Conservation (phyloP, 1,140 invertebrate species). For the Oncopodura yosiiana region DNA sequence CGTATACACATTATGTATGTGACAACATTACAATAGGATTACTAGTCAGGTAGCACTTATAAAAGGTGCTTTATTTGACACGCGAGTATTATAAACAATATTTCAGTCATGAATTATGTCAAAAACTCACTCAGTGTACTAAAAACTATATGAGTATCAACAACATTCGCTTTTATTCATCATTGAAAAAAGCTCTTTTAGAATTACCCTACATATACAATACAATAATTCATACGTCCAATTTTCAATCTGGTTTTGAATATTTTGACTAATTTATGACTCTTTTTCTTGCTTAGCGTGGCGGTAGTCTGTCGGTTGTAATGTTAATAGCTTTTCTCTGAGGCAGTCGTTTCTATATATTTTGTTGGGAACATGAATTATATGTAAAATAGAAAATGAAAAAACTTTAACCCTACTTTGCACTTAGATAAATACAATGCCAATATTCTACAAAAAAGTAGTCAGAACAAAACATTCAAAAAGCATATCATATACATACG, state of each 20-base stretch:
- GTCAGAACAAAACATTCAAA: too few relatives aligned
- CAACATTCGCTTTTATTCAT: too few relatives aligned
- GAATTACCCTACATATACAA: conserved; percentile 3
- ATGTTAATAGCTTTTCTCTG: not conserved
- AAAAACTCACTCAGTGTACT: not conserved
- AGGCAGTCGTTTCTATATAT: too few relatives aligned
- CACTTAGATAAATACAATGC: too few relatives aligned
- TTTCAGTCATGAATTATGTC: not conserved
- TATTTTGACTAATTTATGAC: conserved; percentile 28
- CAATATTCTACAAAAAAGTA: too few relatives aligned
- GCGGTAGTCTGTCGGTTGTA: not conserved
- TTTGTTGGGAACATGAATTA: too few relatives aligned
- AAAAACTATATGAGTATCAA: not conserved
- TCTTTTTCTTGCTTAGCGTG: not conserved
- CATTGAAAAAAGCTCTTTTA: not conserved
- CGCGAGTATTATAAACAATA: not conserved
- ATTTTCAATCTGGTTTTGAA: conserved; percentile 21
- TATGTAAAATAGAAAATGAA: too few relatives aligned
- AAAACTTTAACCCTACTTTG: too few relatives aligned
- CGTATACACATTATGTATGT: too few relatives aligned
- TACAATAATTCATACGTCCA: conserved; percentile 24
- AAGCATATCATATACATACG: too few relatives aligned
- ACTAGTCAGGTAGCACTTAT: too few relatives aligned
- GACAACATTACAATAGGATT: too few relatives aligned
- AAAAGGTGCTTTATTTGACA: not conserved